Evolutionary conservation across 2,113 vertebrate genomes (phyloP).

Genomic region (Oryctolagus cuniculus): mOryCun1.1 NC_091432.1:109074501-109075000

Average conservation of each 20-base stretch:
- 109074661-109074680: not conserved
- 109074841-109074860: no score
- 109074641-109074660: not conserved
- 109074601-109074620: not conserved
- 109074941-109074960: not conserved
- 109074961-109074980: not conserved
- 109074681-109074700: not conserved
- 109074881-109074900: no score
- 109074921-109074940: constrained; percentile 19
- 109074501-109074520: not conserved
- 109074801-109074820: no score
- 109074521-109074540: not conserved
- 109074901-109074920: not conserved
- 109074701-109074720: not conserved
- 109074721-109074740: not conserved
- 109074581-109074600: not conserved
- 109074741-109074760: not conserved
- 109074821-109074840: no score
- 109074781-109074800: not conserved
- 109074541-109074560: not conserved
- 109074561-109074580: not conserved
- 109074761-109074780: not conserved
- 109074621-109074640: not conserved
- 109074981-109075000: not conserved
- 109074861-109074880: no score